phyloP scores from a whole-genome alignment of 1,140 invertebrate genomes.

The Venturia canescens region DNA sequence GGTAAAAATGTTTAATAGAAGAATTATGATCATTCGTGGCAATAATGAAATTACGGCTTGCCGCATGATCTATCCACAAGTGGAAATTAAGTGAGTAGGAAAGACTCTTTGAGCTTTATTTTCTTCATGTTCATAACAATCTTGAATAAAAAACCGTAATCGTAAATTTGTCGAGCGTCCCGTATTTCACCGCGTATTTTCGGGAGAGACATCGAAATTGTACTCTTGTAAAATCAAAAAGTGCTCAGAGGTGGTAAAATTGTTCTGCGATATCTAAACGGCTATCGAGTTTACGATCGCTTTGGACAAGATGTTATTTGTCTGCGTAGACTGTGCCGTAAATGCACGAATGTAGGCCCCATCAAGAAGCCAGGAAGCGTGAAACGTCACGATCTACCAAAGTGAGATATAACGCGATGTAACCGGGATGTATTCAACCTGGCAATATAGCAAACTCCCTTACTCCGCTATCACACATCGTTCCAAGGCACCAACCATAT shows the following conservation, averaged over 20 bases:
- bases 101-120: no score
- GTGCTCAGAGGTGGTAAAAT: not conserved
- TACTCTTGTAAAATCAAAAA: no score
- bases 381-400: slow-evolving; percentile 52
- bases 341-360: slow-evolving; percentile 16
- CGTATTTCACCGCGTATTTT: no score
- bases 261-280: not conserved
- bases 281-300: slow-evolving; percentile 1
- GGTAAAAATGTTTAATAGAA: no score
- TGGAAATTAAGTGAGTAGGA: no score
- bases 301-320: not conserved
- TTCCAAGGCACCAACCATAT: slow-evolving; percentile 3
- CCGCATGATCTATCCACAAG: no score
- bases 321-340: not conserved
- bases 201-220: no score
- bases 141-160: no score
- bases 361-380: slow-evolving; percentile 35
- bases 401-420: slow-evolving; percentile 55
- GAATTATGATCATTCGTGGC: no score
- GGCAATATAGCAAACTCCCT: slow-evolving; percentile 10
- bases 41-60: no score
- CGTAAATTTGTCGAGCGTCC: no score
- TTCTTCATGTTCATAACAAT: no score
- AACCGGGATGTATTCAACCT: slow-evolving; percentile 38
- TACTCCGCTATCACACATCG: slow-evolving; percentile 6